phyloP scores from a whole-genome alignment of 1,140 invertebrate species.

The Drosophila takahashii region DNA sequence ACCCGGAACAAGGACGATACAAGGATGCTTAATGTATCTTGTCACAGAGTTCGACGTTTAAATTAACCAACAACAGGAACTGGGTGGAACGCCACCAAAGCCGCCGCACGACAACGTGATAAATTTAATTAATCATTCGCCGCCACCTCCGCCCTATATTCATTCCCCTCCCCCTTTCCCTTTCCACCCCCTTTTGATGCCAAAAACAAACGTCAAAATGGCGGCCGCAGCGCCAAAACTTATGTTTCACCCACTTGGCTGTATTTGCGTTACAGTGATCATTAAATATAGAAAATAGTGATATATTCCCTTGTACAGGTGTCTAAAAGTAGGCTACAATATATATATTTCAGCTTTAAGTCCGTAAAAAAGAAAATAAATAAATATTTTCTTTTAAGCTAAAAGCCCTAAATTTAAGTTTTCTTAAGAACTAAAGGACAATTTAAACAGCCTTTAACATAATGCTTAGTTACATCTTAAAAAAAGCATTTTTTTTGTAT shows the following conservation, averaged over 20 bases:
- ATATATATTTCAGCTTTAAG: too few species aligned
- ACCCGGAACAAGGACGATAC: constrained; percentile 16
- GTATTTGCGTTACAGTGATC: constrained; percentile 8
- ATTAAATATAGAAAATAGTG: neutral
- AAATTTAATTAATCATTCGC: constrained; percentile 82
- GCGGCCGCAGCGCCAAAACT: constrained; percentile 57
- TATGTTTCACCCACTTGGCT: constrained; percentile 27
- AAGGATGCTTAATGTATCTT: constrained; percentile 71
- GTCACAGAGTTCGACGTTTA: constrained; percentile 76
- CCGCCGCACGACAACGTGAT: constrained; percentile 68
- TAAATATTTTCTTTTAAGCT: too few species aligned
- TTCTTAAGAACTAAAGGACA: too few species aligned
- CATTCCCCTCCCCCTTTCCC: neutral
- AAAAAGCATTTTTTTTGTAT: too few species aligned
- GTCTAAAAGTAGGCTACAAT: neutral
- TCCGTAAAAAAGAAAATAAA: too few species aligned
- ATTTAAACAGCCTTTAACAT: too few species aligned
- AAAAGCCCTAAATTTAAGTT: too few species aligned
- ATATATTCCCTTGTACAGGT: too few species aligned
- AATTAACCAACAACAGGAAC: constrained; percentile 68
- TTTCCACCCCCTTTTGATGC: constrained; percentile 8
- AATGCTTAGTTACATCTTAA: too few species aligned
- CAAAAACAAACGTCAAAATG: constrained; percentile 73
- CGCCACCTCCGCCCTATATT: neutral
- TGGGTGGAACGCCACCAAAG: constrained; percentile 28